Base-by-base conservation (phyloP, 2,888 invertebrate genomes). In the Anodontia alba region DNA sequence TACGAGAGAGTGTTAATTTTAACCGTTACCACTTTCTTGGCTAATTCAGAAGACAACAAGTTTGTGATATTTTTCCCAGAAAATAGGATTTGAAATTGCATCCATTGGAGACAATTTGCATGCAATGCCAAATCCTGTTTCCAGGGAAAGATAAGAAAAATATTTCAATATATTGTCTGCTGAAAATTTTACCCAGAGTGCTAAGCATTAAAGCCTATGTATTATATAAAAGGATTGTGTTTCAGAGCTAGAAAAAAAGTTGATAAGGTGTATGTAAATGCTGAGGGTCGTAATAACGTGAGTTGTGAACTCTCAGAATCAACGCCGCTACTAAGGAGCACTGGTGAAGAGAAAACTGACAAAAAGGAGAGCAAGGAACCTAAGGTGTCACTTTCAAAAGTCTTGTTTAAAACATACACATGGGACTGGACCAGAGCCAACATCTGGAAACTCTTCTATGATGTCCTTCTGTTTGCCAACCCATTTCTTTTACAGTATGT, bases 381-480 rank as follows among this genome's bases (percentile, higher is more conserved):
- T 26, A 80, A 78, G 71, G 86, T 90, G 5, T 91, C 90, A 8
- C 79, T 93, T 36, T 38, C 86, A 7, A 88, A 84, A 72, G 88
- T 89, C 20, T 79, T 93, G 3, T 62, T 88, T 33, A 91, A 88
- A 73, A 89, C 90, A 3, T 93, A 90, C 86, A 92, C 92, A 33
- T 77, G 80, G 71, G 88, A 90, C 17, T 77, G 92, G 20, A 75
- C 93, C 0, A 73, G 85, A 67, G 88, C 91, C n/a, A 90, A 90
- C 67, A 74, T 89, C 15, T 90, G 90, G 86, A 92, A 92, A 67
- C 81, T 92, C 29, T 80, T 91, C 26, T 90, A 90, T 84, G 92
- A 92, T 83, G 69, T 81, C 0, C 72, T 90, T n/a, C 71, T 87
- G 8, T 88, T 92, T 74, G 79, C 83, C 17, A 88, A 89, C 68